Percentiles rank a stretch among this genome's conserved stretches.
Evolutionary conservation across 1,140 invertebrate genomes (phyloP).

Genomic region (Drosophila sechellia): DNA sequence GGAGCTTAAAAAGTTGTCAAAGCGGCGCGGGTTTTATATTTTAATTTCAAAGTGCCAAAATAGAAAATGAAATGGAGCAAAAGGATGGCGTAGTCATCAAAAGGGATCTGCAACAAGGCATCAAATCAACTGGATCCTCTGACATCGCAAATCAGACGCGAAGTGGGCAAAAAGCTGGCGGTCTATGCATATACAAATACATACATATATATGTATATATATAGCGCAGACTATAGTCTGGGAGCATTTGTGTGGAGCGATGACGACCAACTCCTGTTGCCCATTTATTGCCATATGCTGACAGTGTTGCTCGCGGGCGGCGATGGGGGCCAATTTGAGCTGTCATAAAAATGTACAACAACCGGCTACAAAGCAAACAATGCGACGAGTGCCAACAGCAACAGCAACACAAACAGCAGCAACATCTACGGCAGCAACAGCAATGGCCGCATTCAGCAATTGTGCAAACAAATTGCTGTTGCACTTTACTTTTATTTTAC

Average conservation of each 20-base stretch:
- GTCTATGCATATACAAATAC: neutral
- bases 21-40: conserved; percentile 79
- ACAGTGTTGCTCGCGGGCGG: conserved; percentile 75
- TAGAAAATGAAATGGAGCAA: conserved; percentile 74
- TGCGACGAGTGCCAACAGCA: conserved; percentile 80
- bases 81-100: conserved; percentile 17
- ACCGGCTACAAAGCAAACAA: conserved; percentile 80
- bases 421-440: conserved; percentile 51
- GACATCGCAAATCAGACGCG: conserved; percentile 67
- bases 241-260: conserved; percentile 10
- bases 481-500: conserved; percentile 83
- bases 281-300: conserved; percentile 82
- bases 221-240: conserved; percentile 23
- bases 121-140: conserved; percentile 59
- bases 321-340: conserved; percentile 81
- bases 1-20: conserved; percentile 82
- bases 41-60: conserved; percentile 79
- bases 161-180: conserved; percentile 44
- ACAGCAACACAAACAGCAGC: conserved; percentile 40
- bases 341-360: conserved; percentile 82
- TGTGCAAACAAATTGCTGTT: conserved; percentile 82
- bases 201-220: conserved; percentile 1
- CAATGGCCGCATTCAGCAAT: conserved; percentile 80
- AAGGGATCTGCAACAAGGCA: conserved; percentile 40
- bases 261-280: conserved; percentile 41